Base-by-base conservation (phyloP, 2,113 vertebrate genomes). In the Spheniscus mendiculus region DNA sequence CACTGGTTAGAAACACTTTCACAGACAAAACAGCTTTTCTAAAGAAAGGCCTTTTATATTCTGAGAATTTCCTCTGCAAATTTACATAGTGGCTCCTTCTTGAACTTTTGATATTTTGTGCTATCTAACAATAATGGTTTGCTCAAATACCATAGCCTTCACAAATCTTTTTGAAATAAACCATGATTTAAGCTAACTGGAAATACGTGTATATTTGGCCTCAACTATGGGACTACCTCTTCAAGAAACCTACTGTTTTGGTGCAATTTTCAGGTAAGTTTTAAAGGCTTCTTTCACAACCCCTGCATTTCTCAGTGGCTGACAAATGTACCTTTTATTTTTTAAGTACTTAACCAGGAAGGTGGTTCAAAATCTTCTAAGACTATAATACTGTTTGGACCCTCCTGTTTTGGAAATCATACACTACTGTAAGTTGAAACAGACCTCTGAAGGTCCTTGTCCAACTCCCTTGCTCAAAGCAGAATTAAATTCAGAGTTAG, bases 51-150 rank as follows among this genome's bases (percentile, higher is more conserved):
- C 15, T 73, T 90, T 66, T 70, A 61, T 61, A 70, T 32, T 52
- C 72, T 13, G 21, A 92, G 86, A 80, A 29, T 73, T 89, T 65
- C 67, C 22, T 62, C 47, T 59, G 36, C 42, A 81, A 73, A 92
- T 95, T 91, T 94, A 86, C 76, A 45, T 29, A 62, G 55, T 9
- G 17, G 34, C 23, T 90, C 27, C 32, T 78, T 83, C 66, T 12
- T 94, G 67, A 94, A 78, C 94, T 95, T 81, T 9, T 58, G 67
- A 45, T 90, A 89, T 70, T 92, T 77, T 45, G 23, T 73, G 63
- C 76, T 61, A 29, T 23, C n/a, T 70, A 61, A 65, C 49, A 89
- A 65, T 25, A 93, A 80, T 9, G 29, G 29, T 26, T 83, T 89
- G 42, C 65, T 87, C 69, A 89, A 83, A 94, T 45, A 83, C 42